A percentile compares a stretch with the other conserved stretches of the same genome.
Evolutionary conservation across 1,140 invertebrate genomes (phyloP).

Genomic region (Cotesia typhae): DNA sequence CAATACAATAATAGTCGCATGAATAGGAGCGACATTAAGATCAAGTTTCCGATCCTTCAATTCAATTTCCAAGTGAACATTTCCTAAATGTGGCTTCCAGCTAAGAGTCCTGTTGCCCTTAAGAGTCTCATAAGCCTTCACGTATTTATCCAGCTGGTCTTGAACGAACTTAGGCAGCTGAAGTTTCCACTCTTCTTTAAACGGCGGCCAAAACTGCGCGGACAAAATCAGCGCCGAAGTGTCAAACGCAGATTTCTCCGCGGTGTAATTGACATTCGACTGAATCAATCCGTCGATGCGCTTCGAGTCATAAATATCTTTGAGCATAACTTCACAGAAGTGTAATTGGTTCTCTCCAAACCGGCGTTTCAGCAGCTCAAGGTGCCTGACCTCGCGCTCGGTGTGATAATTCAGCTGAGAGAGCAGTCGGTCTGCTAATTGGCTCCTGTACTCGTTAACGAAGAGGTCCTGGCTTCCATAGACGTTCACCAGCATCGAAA

Average conservation of each 20-base stretch:
- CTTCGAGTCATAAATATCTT: slow-evolving; percentile 91
- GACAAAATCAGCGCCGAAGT: slow-evolving; percentile 90
- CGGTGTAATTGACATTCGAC: slow-evolving; percentile 71
- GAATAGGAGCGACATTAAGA: slow-evolving; percentile 88
- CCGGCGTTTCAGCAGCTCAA: slow-evolving; percentile 92
- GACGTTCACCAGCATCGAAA: slow-evolving; percentile 97
- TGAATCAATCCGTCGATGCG: slow-evolving; percentile 90
- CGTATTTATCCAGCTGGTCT: slow-evolving; percentile 85
- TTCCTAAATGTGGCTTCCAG: slow-evolving; percentile 94
- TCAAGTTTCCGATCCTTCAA: slow-evolving; percentile 83
- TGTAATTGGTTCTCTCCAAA: slow-evolving; percentile 97
- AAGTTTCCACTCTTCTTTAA: slow-evolving; percentile 90
- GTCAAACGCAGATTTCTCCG: slow-evolving; percentile 71
- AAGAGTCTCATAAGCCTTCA: slow-evolving; percentile 89
- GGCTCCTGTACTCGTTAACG: slow-evolving; percentile 96
- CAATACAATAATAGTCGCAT: slow-evolving; percentile 94
- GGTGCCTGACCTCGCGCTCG: slow-evolving; percentile 92
- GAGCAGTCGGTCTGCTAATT: slow-evolving; percentile 91
- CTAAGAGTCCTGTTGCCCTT: slow-evolving; percentile 94
- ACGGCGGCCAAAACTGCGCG: slow-evolving; percentile 98
- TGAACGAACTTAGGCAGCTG: slow-evolving; percentile 84
- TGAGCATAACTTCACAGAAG: slow-evolving; percentile 98
- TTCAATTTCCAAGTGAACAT: slow-evolving; percentile 92
- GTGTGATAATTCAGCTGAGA: slow-evolving; percentile 89
- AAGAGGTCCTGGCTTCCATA: slow-evolving; percentile 99